Percentiles rank a stretch among this genome's conserved stretches.
These are phyloP conservation scores for Acanthaster planci DNA, from an alignment of 35 echinoderm and acorn worm species.

Conservation along the genomic window DNA sequence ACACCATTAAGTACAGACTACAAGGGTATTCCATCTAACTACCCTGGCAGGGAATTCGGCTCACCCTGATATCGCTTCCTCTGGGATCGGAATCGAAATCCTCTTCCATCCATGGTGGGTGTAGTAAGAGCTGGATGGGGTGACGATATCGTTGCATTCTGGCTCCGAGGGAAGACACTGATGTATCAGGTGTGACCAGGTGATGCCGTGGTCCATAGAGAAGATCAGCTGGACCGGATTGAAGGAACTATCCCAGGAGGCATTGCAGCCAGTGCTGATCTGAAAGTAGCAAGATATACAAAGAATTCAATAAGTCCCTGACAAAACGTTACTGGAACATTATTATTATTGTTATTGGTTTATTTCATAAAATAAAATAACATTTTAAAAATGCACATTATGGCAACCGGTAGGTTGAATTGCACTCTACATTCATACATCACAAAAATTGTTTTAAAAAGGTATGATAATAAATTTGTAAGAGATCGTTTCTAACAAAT, in stretches of 20 bases:
- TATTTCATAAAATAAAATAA: too few relatives aligned
- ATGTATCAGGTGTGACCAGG: conserved; percentile 60
- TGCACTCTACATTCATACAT: too few relatives aligned
- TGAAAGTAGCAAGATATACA: conserved; percentile 26
- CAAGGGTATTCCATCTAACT: not conserved
- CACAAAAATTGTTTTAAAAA: too few relatives aligned
- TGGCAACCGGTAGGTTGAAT: too few relatives aligned
- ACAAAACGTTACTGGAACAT: not conserved
- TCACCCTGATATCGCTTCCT: conserved; percentile 58
- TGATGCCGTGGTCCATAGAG: conserved; percentile 78
- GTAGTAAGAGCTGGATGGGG: conserved; percentile 59
- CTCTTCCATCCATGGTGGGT: conserved; percentile 68
- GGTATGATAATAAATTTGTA: too few relatives aligned
- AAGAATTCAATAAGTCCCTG: too few relatives aligned
- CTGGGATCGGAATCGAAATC: conserved; percentile 66
- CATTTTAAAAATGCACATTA: too few relatives aligned
- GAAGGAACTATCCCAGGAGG: conserved; percentile 61
- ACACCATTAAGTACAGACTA: not conserved
- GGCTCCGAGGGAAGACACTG: conserved; percentile 77
- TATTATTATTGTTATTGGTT: not conserved
- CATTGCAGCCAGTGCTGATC: conserved; percentile 81
- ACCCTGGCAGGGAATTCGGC: not conserved
- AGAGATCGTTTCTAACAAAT: too few relatives aligned
- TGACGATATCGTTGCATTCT: conserved; percentile 66
- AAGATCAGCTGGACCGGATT: conserved; percentile 64